Conservation (phyloP, 2,113 vertebrate genomes). For the Nesogale talazaci region DNA sequence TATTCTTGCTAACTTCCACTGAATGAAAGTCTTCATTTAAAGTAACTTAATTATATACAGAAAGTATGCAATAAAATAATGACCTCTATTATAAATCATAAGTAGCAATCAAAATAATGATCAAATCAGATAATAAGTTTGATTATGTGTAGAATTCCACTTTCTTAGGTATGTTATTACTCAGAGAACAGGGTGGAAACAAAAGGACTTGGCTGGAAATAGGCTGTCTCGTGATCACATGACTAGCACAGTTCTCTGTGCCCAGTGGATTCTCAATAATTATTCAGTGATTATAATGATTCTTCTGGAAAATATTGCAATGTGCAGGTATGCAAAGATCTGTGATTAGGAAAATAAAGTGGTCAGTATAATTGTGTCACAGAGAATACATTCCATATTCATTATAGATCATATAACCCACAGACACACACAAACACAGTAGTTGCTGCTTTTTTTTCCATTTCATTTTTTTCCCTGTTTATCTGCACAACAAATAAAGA, state of each 20-base stretch:
- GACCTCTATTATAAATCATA: slow-evolving; percentile 87
- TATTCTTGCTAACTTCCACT: slow-evolving; percentile 83
- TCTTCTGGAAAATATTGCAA: slow-evolving; percentile 68
- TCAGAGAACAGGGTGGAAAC: slow-evolving; percentile 79
- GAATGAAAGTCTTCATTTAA: slow-evolving; percentile 85
- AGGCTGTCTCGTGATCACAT: slow-evolving; percentile 66
- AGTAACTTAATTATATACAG: slow-evolving; percentile 85
- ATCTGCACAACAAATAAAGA: slow-evolving; percentile 27
- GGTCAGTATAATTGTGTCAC: slow-evolving; percentile 56
- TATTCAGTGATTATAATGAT: slow-evolving; percentile 77
- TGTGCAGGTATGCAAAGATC: slow-evolving; percentile 61
- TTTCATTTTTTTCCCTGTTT: neutral
- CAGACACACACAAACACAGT: slow-evolving; percentile 47
- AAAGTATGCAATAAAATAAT: slow-evolving; percentile 86
- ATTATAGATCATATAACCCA: slow-evolving; percentile 50
- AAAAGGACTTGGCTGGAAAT: slow-evolving; percentile 76
- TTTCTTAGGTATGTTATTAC: slow-evolving; percentile 84
- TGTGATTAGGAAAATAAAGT: slow-evolving; percentile 60
- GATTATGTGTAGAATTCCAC: slow-evolving; percentile 84
- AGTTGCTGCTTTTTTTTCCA: slow-evolving; percentile 28
- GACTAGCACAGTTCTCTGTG: slow-evolving; percentile 58
- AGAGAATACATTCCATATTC: slow-evolving; percentile 50
- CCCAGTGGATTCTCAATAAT: slow-evolving; percentile 77
- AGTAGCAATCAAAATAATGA: slow-evolving; percentile 89
- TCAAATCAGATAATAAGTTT: slow-evolving; percentile 88